phyloP scores from a whole-genome alignment of 2,113 vertebrate genomes.

The Apeltes quadracus region DNA sequence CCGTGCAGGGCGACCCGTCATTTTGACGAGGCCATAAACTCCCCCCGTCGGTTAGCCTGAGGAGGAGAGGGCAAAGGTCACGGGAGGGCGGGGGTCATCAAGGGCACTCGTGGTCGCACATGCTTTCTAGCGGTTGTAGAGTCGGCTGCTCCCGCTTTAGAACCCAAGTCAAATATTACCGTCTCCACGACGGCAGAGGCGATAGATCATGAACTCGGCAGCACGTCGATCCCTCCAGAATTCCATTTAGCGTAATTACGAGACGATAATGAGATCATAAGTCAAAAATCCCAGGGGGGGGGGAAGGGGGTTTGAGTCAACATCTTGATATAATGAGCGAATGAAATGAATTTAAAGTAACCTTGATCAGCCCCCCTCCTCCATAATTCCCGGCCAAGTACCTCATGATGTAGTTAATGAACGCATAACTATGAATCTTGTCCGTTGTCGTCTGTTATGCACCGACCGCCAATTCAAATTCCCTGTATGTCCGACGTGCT shows the following conservation, averaged over 20 bases:
- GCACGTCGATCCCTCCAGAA: slow-evolving; percentile 26
- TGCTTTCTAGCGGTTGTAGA: too few species aligned
- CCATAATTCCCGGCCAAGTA: background rate
- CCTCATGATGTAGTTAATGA: background rate
- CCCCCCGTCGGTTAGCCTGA: slow-evolving; percentile 27
- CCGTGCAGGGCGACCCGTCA: slow-evolving; percentile 35
- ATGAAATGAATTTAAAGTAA: background rate
- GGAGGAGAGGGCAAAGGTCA: slow-evolving; percentile 20
- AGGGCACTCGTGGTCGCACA: slow-evolving; percentile 18
- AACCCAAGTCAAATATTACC: too few species aligned
- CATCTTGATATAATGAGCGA: slow-evolving; percentile 14
- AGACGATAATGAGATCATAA: slow-evolving; percentile 13
- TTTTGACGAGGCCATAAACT: slow-evolving; percentile 61
- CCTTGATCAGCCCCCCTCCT: background rate
- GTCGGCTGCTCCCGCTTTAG: too few species aligned
- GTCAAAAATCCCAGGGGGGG: slow-evolving; percentile 8
- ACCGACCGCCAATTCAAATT: too few species aligned
- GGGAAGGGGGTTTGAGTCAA: background rate
- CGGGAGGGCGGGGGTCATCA: slow-evolving; percentile 10
- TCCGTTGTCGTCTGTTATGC: too few species aligned
- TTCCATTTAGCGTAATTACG: slow-evolving; percentile 9
- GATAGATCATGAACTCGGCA: background rate
- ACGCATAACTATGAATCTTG: background rate
- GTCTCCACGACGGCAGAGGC: background rate
- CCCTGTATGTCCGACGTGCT: too few species aligned